These are phyloP conservation scores for Capromys pilorides DNA, from an alignment of 2,797 vertebrate species.

Conservation along the genomic window DNA sequence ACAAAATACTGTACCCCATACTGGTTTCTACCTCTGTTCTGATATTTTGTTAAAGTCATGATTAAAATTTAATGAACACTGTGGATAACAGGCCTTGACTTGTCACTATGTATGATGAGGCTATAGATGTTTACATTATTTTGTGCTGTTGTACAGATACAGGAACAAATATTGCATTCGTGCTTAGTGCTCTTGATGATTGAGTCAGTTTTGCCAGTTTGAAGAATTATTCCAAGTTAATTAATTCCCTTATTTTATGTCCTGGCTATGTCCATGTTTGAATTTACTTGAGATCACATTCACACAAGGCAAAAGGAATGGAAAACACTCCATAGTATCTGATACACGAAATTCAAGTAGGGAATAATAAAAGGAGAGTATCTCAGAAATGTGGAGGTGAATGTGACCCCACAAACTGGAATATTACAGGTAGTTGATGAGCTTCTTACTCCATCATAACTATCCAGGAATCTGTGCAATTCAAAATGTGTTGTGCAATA, in stretches of 20 bases:
- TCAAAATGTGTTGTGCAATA: not conserved
- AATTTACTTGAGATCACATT: not conserved
- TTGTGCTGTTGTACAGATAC: not conserved
- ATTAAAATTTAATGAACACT: not conserved
- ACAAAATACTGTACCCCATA: not conserved
- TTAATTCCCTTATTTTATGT: not conserved
- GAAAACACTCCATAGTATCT: not conserved
- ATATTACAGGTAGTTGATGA: not conserved
- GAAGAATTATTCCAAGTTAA: not conserved
- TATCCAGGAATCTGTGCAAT: not conserved
- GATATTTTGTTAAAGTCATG: not conserved
- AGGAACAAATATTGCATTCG: not conserved
- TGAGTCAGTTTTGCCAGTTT: not conserved
- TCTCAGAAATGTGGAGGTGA: not conserved
- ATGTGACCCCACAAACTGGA: not conserved
- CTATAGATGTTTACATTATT: not conserved
- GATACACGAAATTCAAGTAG: not conserved
- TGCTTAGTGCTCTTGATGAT: not conserved
- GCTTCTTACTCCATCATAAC: not conserved
- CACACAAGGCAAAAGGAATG: not conserved
- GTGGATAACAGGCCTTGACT: not conserved
- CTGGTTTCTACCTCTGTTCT: not conserved
- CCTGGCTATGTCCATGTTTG: not conserved
- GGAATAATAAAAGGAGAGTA: not conserved
- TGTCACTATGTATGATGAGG: not conserved